phyloP scores from a whole-genome alignment of 2,888 invertebrate genomes.

The Pseudococcus viburni region DNA sequence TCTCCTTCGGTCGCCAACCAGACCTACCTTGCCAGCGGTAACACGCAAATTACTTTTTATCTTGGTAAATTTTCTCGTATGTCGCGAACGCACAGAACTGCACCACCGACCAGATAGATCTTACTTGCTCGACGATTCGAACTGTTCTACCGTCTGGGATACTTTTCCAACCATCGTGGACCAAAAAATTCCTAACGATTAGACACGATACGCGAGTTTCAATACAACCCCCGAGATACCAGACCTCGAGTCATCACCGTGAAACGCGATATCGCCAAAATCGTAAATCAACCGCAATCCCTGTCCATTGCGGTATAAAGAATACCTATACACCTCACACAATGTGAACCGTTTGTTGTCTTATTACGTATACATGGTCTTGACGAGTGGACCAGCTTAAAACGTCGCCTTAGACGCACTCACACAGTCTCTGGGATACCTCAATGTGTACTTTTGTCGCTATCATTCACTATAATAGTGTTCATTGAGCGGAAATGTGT shows the following conservation, averaged over 20 bases:
- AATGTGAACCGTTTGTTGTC: constrained; percentile 44
- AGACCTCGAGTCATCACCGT: neutral
- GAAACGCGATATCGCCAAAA: constrained; percentile 57
- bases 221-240: neutral
- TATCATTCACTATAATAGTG: constrained; percentile 52
- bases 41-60: constrained; percentile 37
- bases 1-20: constrained; percentile 43
- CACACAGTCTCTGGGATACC: neutral
- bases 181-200: constrained; percentile 42
- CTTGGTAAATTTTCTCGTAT: neutral
- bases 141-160: neutral
- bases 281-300: constrained; percentile 58
- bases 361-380: neutral
- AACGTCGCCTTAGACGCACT: neutral
- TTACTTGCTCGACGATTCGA: neutral
- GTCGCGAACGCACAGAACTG: neutral
- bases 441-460: neutral
- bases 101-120: neutral
- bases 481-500: constrained; percentile 57
- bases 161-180: neutral
- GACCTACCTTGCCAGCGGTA: constrained; percentile 25
- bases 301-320: constrained; percentile 37
- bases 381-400: constrained; percentile 25
- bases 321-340: neutral
- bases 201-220: constrained; percentile 33